Evolutionary conservation across 1,140 invertebrate genomes (phyloP), one percentile per base, ranked within the genome.

Genomic region (Teleopsis dalmanni): DNA sequence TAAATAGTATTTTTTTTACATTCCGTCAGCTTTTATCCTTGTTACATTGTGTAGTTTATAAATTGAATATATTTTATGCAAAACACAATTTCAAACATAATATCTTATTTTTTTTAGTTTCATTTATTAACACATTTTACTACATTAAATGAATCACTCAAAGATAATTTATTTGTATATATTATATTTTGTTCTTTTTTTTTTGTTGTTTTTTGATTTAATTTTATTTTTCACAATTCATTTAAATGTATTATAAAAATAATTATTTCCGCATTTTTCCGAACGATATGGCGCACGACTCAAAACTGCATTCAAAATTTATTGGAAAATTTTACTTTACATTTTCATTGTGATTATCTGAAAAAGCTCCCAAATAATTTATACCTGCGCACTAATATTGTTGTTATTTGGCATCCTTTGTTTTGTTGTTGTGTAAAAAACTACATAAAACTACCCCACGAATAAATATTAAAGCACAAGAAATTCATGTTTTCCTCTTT

Each of bases 221-320:
- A 19, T 49, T 14, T 42, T 48, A 26, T n/a, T 22, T 37, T 43
- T 34, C 25, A 36, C 18, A 26, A 23, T 19, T 37, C 3, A 19
- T 10, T 37, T 21, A 21, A 18, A 2, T 21, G 22, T 10, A 37
- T 14, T 23, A 38, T 23, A 40, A 23, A 25, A 44, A 36, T 13
- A n/a, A 16, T 23, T 42, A 35, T 50, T 43, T 43, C 41, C 34
- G 41, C 29, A 37, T 40, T 40, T 37, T 31, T 47, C 50, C 50
- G 50, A 43, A 48, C 46, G 40, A 37, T 23, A 42, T 41, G 46
- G 40, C 45, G 50, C 46, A 52, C 50, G 46, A 48, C 46, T 47
- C 46, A 22, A 47, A 52, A 52, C 50, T 52, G 50, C 50, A 52
- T 52, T 48, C 38, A 22, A 35, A 43, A 29, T 29, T 11, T 43